Evolutionary conservation across 64 coral and sea anemone species (phyloP), one percentile per base, ranked within the genome.

Genomic region (Dendronephthya gigantea): DNA sequence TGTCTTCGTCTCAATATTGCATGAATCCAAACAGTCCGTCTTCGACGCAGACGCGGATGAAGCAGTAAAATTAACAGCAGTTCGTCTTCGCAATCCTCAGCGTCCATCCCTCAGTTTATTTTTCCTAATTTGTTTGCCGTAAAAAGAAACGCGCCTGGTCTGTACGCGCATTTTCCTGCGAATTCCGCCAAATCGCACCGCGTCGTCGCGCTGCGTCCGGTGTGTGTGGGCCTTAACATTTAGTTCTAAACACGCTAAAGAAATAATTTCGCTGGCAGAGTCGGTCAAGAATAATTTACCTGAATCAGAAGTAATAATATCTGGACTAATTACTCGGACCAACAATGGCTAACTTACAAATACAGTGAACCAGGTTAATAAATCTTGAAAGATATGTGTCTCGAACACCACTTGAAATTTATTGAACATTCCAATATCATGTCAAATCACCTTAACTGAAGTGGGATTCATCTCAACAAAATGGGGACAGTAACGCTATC

Each of bases 341-440:
- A 7, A 49, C 19, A 40, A 83, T 49, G 48, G 19, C 12, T n/a
- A n/a, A n/a, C 41, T 83, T 9, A 45, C 28, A n/a, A 25, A 45
- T 40, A 48, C 23, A 25, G 39, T 83, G 2, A 41, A 83, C 3
- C 28, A 83, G 41, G 82, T 83, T 1, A 25, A 83, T 25, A 45
- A 39, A 10, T 1, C 11, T 35, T 19, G 40, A 19, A 83, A 48
- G 41, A 83, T 0, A 48, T 83, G 16, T 84, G 83, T 8, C 10
- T 32, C 11, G 39, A 84, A 48, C 11, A 45, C 10, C 40, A 84
- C 15, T 84, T 38, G 83, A 84, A 49, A 50, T 48, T 84, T 14
- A 84, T 84, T 49, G 83, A 84, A 15, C 83, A 84, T 48, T 13
- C 31, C 83, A 84, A 84, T 29, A 84, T 84, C 33, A 2, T 15